Evolutionary conservation across 2,113 vertebrate species (phyloP), one percentile per base, ranked within the genome.

Genomic region (Baryphthengus martii): DNA sequence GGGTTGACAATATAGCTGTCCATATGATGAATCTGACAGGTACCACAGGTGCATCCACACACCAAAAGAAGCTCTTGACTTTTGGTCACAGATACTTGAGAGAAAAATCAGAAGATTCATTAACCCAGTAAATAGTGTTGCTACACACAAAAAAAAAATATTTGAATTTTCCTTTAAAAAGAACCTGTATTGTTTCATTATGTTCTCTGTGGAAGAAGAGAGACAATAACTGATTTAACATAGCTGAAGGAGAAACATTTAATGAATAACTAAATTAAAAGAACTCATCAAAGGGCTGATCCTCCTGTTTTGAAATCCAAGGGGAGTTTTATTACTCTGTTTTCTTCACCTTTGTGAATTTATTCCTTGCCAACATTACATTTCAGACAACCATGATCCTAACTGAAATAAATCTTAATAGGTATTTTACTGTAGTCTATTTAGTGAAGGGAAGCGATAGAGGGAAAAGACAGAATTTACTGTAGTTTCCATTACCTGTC

Each of bases 401-500:
- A 72, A 68, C 6, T 17, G 12, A 82, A 85, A 26, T 56, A 71
- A 20, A 7, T 70, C 49, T 17, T 50, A 71, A 28, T 17, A 53
- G 42, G 45, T 65, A 59, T 17, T 67, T 80, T 56, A n/a, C 13
- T 47, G 3, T 18, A 50, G 13, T 71, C 14, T 78, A 2, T 59
- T 66, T 37, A 74, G 25, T 72, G 40, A 73, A 74, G 24, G 31
- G 23, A 8, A 83, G 25, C 4, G 75, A 63, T 4, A 50, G 33
- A 75, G 9, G 3, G 6, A 52, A 75, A 76, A 68, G 3, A 35
- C 2, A n/a, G 15, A 80, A 56, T 78, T 35, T 0, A 0, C 0
- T 44, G 7, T 52, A 28, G 8, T 76, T 88, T 95, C 24, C 31
- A 25, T 56, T 85, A 70, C 5, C 13, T 53, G 15, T n/a, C 6